Evolutionary conservation across 2,113 vertebrate species (phyloP).

Genomic region (Arizona elegans): DNA sequence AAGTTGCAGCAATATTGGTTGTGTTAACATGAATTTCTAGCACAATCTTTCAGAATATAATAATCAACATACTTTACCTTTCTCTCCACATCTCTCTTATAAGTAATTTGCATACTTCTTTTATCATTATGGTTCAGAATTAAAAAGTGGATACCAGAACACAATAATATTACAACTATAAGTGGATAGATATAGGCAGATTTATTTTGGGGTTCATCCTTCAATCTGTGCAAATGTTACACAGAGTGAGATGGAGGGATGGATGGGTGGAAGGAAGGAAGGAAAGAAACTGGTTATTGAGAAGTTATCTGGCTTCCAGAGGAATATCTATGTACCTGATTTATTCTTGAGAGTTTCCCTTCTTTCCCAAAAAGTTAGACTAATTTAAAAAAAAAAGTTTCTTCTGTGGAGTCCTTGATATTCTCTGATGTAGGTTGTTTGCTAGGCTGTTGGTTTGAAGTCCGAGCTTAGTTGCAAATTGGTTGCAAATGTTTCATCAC

Average conservation of each 20-base stretch:
- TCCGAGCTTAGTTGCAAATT: no score
- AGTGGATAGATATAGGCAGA: not conserved
- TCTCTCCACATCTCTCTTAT: not conserved
- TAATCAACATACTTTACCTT: not conserved
- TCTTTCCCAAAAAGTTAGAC: not conserved
- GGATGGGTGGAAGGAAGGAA: not conserved
- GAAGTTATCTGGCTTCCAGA: not conserved
- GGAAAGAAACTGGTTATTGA: not conserved
- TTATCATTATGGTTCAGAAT: not conserved
- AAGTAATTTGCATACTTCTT: not conserved
- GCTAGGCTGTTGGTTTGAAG: no score
- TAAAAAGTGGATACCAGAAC: not conserved
- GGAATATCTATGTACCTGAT: not conserved
- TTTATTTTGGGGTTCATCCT: not conserved
- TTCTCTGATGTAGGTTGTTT: not conserved
- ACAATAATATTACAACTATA: not conserved
- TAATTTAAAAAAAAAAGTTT: not conserved
- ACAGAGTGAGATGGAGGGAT: not conserved
- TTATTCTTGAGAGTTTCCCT: not conserved
- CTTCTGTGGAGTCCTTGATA: not conserved
- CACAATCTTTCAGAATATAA: not conserved
- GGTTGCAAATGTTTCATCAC: no score
- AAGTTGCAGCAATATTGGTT: not conserved
- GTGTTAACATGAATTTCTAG: slow-evolving; percentile 26
- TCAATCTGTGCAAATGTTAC: not conserved